A percentile compares a stretch with the other conserved stretches of the same genome.
phyloP scores from a whole-genome alignment of 2,888 invertebrate genomes.

The Antitype chi region DNA sequence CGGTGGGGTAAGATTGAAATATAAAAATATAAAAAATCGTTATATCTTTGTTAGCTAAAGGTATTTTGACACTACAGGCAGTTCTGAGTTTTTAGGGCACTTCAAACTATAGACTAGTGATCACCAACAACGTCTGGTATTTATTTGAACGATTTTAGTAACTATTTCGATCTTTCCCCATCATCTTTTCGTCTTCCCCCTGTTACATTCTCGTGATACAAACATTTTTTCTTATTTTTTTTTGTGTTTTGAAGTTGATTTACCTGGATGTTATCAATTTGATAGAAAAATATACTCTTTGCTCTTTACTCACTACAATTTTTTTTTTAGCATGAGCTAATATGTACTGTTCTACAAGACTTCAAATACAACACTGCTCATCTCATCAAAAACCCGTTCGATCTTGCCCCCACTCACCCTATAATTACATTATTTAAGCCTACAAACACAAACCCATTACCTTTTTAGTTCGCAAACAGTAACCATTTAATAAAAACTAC shows the following conservation, averaged over 20 bases:
- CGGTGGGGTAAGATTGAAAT: too few species aligned
- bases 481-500: slow-evolving; percentile 13
- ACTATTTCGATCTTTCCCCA: not conserved
- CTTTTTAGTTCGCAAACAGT: not conserved
- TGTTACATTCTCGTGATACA: not conserved
- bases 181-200: not conserved
- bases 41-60: too few species aligned
- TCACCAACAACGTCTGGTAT: not conserved
- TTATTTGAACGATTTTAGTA: not conserved
- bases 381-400: not conserved
- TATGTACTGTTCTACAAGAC: not conserved
- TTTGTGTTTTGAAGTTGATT: not conserved
- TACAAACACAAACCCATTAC: not conserved
- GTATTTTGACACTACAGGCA: too few species aligned
- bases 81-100: too few species aligned
- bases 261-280: not conserved
- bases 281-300: not conserved
- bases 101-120: not conserved
- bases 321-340: not conserved
- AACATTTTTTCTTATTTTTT: not conserved
- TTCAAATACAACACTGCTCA: not conserved
- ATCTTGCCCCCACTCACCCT: not conserved
- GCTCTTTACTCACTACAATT: not conserved
- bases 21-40: too few species aligned
- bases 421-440: too few species aligned